A percentile compares a stretch with the other conserved stretches of the same genome.
These are phyloP conservation scores for Drosophila yakuba DNA, from an alignment of 1,140 invertebrate genomes.

Conservation along the genomic window DNA sequence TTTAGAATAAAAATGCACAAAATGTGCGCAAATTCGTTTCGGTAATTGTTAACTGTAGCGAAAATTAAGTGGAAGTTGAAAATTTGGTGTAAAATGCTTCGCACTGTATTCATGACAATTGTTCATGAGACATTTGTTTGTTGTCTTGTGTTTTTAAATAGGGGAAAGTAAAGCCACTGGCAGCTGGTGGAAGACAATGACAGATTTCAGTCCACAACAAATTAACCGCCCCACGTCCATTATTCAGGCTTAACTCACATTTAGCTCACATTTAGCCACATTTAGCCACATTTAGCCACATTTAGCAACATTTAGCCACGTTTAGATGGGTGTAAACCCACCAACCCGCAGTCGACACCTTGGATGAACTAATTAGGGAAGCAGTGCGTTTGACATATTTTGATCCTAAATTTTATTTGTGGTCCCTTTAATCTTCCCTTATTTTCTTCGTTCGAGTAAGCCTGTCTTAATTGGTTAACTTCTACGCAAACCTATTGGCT, in stretches of 20 bases:
- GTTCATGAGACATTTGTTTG: not conserved
- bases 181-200: conserved; percentile 1
- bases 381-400: conserved; percentile 4
- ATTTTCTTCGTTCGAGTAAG: not conserved
- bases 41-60: conserved; percentile 23
- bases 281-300: conserved; percentile 10
- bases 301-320: not conserved
- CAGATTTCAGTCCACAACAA: conserved; percentile 27
- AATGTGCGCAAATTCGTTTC: conserved; percentile 8
- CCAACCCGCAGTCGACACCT: conserved; percentile 1
- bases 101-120: conserved; percentile 2
- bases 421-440: not conserved
- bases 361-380: conserved; percentile 1
- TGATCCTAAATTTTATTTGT: conserved; percentile 1
- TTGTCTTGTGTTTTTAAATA: not conserved
- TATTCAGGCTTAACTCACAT: conserved; percentile 24
- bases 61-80: conserved; percentile 9
- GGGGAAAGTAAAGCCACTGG: not conserved
- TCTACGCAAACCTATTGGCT: not conserved
- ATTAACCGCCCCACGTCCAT: conserved; percentile 23
- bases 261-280: not conserved
- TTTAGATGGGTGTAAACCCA: not conserved
- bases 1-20: conserved; percentile 2
- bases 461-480: conserved; percentile 5
- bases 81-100: not conserved